Percentiles rank a stretch among this genome's conserved stretches.
These are phyloP conservation scores for Podargus strigoides DNA, from an alignment of 2,797 vertebrate genomes.

Conservation along the genomic window DNA sequence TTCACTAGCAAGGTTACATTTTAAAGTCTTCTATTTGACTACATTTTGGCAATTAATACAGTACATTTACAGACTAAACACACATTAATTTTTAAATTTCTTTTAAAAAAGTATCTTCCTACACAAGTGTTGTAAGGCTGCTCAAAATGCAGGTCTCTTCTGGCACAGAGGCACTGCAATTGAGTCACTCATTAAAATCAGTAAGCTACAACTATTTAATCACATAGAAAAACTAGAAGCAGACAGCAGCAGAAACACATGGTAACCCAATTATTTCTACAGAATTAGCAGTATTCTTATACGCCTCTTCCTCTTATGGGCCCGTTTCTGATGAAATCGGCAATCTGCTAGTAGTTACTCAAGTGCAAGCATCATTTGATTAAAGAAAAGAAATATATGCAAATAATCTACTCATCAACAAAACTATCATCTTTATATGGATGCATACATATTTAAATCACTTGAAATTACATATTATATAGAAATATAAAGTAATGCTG, in stretches of 20 bases:
- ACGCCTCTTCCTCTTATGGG: slow-evolving; percentile 35
- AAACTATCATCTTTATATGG: background rate
- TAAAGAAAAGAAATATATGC: background rate
- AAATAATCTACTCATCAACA: background rate
- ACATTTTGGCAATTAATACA: background rate
- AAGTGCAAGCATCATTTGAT: background rate
- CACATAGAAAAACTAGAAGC: background rate
- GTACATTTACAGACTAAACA: background rate
- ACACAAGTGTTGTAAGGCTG: background rate
- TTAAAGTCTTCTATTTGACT: background rate
- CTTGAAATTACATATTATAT: background rate
- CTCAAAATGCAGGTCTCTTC: background rate
- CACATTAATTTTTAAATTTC: background rate
- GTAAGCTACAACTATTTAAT: background rate
- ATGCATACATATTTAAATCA: background rate
- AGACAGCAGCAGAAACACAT: slow-evolving; percentile 43
- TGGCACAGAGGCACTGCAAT: background rate
- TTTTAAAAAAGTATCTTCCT: background rate
- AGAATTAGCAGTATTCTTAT: slow-evolving; percentile 16
- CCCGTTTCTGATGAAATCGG: background rate
- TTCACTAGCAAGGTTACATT: background rate
- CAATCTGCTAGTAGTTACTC: slow-evolving; percentile 23
- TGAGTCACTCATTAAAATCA: slow-evolving; percentile 28
- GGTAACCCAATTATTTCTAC: slow-evolving; percentile 44
- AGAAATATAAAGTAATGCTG: too few species aligned